Conservation (phyloP, 2,797 vertebrate species). For the Pangasius djambal region DNA sequence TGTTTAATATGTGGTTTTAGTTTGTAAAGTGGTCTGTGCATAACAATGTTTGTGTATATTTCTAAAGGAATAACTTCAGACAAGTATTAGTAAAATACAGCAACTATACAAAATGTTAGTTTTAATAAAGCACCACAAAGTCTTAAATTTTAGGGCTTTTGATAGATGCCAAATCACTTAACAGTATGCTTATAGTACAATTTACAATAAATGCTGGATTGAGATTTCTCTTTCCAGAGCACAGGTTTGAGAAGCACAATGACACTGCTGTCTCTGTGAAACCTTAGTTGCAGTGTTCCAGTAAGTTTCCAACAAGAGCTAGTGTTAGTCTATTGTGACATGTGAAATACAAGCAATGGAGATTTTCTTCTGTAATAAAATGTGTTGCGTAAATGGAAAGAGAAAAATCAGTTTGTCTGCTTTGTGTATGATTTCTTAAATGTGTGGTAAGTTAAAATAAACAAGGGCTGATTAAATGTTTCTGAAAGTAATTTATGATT, state of each 20-base stretch:
- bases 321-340: constrained; percentile 45
- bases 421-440: constrained; percentile 34
- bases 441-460: constrained; percentile 16
- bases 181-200: constrained; percentile 49
- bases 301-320: constrained; percentile 36
- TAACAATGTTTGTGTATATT: constrained; percentile 35
- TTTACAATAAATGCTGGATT: constrained; percentile 52
- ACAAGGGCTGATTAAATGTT: constrained; percentile 27
- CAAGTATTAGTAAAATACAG: constrained; percentile 4
- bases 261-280: constrained; percentile 38
- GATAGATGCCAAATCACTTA: constrained; percentile 27
- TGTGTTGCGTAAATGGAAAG: constrained; percentile 41
- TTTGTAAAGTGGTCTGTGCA: constrained; percentile 38
- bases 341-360: constrained; percentile 34
- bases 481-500: constrained; percentile 7
- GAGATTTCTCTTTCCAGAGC: constrained; percentile 56
- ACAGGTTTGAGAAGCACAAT: constrained; percentile 62
- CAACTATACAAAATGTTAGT: constrained; percentile 11
- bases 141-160: constrained; percentile 31
- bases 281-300: constrained; percentile 39
- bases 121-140: constrained; percentile 7
- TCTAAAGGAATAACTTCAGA: constrained; percentile 15
- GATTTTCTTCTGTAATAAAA: constrained; percentile 57
- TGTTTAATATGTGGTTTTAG: constrained; percentile 43
- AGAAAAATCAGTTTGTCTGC: constrained; percentile 8